Percentiles rank a stretch among this genome's conserved stretches.
Conservation (phyloP, 2,113 vertebrate species). For the Himantopus leucocephalus region DNA sequence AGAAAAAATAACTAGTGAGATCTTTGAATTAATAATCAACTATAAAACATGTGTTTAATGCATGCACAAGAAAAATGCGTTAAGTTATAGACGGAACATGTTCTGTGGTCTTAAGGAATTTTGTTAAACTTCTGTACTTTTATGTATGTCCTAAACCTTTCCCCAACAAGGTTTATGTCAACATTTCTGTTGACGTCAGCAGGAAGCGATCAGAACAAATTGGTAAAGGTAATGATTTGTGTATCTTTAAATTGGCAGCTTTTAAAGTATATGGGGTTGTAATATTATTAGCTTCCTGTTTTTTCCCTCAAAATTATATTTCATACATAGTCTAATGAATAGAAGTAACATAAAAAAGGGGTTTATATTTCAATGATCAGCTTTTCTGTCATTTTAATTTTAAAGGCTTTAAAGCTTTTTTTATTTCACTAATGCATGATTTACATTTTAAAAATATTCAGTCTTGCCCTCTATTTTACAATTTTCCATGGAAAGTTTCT, state of each 20-base stretch:
- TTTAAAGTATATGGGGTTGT: neutral
- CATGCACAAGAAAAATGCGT: neutral
- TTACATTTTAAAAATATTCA: neutral
- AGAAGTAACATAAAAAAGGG: neutral
- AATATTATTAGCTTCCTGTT: neutral
- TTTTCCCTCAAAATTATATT: neutral
- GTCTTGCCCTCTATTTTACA: neutral
- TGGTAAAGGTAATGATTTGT: neutral
- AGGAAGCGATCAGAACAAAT: neutral
- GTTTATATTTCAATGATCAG: neutral
- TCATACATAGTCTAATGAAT: neutral
- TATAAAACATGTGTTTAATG: neutral
- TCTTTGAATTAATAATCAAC: neutral
- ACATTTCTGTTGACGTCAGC: neutral
- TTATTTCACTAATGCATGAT: neutral
- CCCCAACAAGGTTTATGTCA: neutral
- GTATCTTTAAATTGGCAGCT: neutral
- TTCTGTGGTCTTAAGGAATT: slow-evolving; percentile 23
- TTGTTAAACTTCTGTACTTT: neutral
- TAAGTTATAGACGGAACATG: neutral
- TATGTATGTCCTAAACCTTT: neutral
- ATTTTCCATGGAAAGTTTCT: neutral
- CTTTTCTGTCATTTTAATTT: slow-evolving; percentile 3
- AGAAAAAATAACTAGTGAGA: neutral
- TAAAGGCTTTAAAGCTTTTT: neutral